These are phyloP conservation scores for Hydroisotoma schaefferi DNA, from an alignment of 2,888 invertebrate species.

Conservation along the genomic window DNA sequence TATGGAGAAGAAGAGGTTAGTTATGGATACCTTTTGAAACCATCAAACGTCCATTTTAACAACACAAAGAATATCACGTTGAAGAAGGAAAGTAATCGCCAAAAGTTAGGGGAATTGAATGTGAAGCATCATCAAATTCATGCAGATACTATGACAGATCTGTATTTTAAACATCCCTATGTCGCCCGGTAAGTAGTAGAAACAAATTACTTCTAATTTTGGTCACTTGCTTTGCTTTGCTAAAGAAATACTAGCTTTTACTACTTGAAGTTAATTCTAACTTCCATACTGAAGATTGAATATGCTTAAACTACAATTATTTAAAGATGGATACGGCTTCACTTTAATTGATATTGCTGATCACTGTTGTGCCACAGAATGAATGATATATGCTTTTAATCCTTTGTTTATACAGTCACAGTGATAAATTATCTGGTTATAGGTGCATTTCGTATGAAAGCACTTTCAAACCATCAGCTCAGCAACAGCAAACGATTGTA, in stretches of 20 bases:
- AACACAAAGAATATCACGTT: background rate
- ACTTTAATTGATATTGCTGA: too few species aligned
- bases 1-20: conserved; percentile 70
- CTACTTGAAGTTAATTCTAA: too few species aligned
- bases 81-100: background rate
- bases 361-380: too few species aligned
- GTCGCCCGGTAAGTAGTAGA: background rate
- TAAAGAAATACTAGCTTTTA: too few species aligned
- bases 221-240: too few species aligned
- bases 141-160: conserved; percentile 55
- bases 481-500: conserved; percentile 1
- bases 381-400: too few species aligned
- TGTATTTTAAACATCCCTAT: conserved; percentile 44
- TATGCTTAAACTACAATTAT: too few species aligned
- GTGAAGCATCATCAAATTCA: conserved; percentile 54
- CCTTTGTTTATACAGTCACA: too few species aligned
- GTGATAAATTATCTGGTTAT: too few species aligned
- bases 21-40: conserved; percentile 43
- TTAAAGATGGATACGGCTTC: too few species aligned
- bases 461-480: conserved; percentile 7
- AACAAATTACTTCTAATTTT: too few species aligned
- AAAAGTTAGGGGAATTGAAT: background rate
- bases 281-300: too few species aligned
- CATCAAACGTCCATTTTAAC: conserved; percentile 19
- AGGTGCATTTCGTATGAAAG: conserved; percentile 45